phyloP scores from a whole-genome alignment of 2,888 invertebrate genomes.

The Heliconius cydno region DNA sequence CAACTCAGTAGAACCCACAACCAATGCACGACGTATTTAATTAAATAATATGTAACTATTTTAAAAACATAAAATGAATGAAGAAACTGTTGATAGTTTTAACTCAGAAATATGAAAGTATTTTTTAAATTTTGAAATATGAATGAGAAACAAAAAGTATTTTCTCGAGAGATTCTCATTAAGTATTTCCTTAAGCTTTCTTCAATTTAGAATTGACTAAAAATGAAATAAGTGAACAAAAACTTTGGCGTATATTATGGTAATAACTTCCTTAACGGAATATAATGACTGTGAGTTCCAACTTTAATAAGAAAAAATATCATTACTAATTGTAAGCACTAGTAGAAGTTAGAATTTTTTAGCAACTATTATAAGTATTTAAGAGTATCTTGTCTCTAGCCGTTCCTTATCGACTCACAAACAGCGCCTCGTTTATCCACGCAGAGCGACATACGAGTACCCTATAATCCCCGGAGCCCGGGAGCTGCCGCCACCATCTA shows the following conservation, averaged over 20 bases:
- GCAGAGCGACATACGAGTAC: background rate
- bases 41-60: background rate
- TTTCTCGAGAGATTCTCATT: background rate
- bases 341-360: no score
- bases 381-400: background rate
- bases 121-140: background rate
- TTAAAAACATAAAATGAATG: background rate
- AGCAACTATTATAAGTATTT: background rate
- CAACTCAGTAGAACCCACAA: background rate
- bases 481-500: background rate
- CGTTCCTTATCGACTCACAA: background rate
- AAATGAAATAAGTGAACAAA: background rate
- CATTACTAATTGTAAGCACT: no score
- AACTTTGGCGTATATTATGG: no score
- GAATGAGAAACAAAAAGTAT: background rate
- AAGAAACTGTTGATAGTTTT: background rate
- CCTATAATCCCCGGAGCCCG: no score
- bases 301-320: no score
- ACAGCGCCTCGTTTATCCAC: background rate
- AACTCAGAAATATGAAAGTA: background rate
- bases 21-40: no score
- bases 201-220: background rate
- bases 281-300: no score
- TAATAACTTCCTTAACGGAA: no score
- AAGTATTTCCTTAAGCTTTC: background rate